Evolutionary conservation across 1,140 invertebrate species (phyloP).

Genomic region (Hermetia illucens): DNA sequence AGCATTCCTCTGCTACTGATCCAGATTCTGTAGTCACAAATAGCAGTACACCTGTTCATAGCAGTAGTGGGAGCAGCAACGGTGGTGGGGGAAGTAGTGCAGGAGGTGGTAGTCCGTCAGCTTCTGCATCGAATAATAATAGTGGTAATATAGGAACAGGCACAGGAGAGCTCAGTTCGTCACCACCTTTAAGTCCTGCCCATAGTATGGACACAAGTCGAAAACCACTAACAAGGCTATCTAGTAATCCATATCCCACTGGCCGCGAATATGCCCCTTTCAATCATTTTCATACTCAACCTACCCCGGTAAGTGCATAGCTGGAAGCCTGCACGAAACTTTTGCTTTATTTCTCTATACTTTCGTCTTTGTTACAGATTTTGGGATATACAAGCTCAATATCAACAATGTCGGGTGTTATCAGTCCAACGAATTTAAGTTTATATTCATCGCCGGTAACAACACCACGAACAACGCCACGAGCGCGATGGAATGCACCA

Average conservation of each 20-base stretch:
- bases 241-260: conserved; percentile 17
- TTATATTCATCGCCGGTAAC: conserved; percentile 69
- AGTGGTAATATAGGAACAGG: neutral
- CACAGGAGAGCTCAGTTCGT: conserved; percentile 21
- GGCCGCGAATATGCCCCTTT: conserved; percentile 51
- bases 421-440: conserved; percentile 79
- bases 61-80: conserved; percentile 21
- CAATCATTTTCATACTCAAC: conserved; percentile 80
- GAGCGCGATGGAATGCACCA: conserved; percentile 67
- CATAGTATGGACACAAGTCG: conserved; percentile 16
- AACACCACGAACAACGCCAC: conserved; percentile 48
- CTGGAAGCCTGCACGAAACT: no score
- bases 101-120: neutral
- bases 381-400: conserved; percentile 78
- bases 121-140: neutral
- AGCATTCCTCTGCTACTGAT: neutral
- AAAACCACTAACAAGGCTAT: conserved; percentile 19
- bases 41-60: no score
- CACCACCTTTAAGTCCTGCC: conserved; percentile 26
- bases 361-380: conserved; percentile 55
- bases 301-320: conserved; percentile 59
- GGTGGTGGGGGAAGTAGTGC: conserved; percentile 27
- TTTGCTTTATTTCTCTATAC: neutral
- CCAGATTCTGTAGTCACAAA: no score
- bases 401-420: conserved; percentile 55